Conservation (phyloP, 2,113 vertebrate species). For the Hystrix cristata region DNA sequence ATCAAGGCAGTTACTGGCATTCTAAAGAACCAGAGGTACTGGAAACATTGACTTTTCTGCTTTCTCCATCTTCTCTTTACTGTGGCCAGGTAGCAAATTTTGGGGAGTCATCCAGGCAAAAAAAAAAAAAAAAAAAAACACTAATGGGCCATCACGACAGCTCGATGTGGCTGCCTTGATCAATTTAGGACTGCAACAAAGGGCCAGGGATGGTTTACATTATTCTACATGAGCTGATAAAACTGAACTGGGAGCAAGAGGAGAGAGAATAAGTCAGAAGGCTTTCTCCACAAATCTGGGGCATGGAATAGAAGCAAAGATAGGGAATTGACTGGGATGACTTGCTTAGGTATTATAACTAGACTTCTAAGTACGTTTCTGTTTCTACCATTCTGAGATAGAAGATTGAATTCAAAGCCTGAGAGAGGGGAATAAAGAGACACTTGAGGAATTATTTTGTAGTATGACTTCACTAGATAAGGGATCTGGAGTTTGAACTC, state of each 20-base stretch:
- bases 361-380: background rate
- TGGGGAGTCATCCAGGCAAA: background rate
- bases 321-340: background rate
- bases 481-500: constrained; percentile 31
- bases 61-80: background rate
- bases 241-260: background rate
- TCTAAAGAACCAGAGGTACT: background rate
- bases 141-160: no score
- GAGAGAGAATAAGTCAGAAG: background rate
- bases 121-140: background rate
- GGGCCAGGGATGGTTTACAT: rapidly evolving
- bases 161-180: background rate
- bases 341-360: constrained; percentile 25
- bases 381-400: background rate
- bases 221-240: background rate
- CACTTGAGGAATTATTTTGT: constrained; percentile 60
- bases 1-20: background rate
- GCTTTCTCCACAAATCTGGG: background rate
- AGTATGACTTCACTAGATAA: constrained; percentile 49
- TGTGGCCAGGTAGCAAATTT: background rate
- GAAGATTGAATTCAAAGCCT: constrained; percentile 4
- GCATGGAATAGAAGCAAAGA: background rate
- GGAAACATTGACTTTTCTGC: background rate
- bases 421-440: constrained; percentile 29
- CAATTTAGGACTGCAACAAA: background rate